Conservation (phyloP, 2,888 invertebrate species). For the Slavum lentiscoides region DNA sequence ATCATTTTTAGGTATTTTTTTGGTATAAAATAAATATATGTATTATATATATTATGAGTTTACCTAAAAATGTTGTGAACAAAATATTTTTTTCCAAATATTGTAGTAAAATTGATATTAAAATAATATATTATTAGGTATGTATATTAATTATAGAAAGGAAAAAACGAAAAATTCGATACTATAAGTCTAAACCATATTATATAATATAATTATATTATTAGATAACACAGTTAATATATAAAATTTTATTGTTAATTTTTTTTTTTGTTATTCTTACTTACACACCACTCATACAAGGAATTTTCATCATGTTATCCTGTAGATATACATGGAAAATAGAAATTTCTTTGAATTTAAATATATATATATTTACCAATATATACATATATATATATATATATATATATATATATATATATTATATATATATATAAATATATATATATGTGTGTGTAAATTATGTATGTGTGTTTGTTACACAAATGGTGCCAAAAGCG, state of each 20-base stretch:
- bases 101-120: background rate
- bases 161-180: too few species aligned
- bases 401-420: conserved; percentile 12
- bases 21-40: too few species aligned
- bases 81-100: background rate
- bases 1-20: too few species aligned
- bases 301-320: conserved; percentile 25
- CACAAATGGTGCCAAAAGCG: conserved; percentile 44
- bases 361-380: background rate
- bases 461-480: conserved; percentile 2
- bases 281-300: conserved; percentile 25
- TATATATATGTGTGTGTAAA: too few species aligned
- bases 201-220: too few species aligned
- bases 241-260: conserved; percentile 5
- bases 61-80: too few species aligned
- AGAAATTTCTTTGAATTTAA: too few species aligned
- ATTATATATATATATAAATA: conserved; percentile 4
- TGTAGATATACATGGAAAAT: background rate
- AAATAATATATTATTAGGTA: background rate
- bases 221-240: too few species aligned
- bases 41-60: too few species aligned
- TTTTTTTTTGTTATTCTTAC: background rate
- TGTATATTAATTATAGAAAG: background rate
- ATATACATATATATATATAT: background rate
- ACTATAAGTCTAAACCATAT: too few species aligned